Conservation (phyloP, 2,888 invertebrate genomes). For the Ischnura elegans region DNA sequence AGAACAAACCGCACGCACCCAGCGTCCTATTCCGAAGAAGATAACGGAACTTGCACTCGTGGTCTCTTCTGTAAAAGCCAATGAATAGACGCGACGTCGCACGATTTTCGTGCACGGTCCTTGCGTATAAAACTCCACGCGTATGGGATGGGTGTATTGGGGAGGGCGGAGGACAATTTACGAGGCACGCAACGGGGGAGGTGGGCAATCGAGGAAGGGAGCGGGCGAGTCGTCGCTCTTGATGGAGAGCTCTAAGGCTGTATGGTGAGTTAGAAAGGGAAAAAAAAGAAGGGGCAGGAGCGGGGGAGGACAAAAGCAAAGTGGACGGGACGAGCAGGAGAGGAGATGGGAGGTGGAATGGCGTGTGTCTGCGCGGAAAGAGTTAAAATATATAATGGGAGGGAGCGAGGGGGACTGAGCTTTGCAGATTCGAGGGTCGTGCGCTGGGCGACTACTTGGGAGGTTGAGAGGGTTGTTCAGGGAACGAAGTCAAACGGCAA, state of each 20-base stretch:
- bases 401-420: neutral
- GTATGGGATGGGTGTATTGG: neutral
- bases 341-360: neutral
- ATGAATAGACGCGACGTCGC: neutral
- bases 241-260: neutral
- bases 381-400: neutral
- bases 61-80: neutral
- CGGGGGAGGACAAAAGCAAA: neutral
- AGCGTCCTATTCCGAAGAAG: too few relatives aligned
- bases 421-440: neutral
- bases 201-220: neutral
- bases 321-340: neutral
- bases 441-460: neutral
- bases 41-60: too few relatives aligned
- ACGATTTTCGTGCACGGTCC: neutral
- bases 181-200: neutral
- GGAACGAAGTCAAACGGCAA: neutral
- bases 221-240: neutral
- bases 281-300: neutral
- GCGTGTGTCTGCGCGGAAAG: neutral
- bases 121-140: neutral
- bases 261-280: neutral
- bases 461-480: neutral
- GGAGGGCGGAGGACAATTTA: constrained; percentile 6
- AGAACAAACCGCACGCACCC: too few relatives aligned